These are phyloP conservation scores for Epinotia bilunana DNA, from an alignment of 2,888 invertebrate genomes.

Conservation along the genomic window DNA sequence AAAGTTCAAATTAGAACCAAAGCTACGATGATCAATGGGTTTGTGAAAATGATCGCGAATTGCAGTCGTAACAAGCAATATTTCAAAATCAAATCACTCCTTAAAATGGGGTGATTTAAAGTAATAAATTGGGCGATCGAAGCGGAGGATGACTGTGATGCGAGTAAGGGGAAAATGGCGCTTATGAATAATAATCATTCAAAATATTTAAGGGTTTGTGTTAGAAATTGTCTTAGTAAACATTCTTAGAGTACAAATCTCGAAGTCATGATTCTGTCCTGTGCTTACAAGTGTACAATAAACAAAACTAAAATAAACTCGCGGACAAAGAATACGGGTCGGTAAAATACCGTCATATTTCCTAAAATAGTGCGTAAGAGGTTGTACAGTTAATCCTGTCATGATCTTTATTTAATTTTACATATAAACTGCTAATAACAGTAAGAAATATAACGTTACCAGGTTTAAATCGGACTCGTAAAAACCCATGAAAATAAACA, in stretches of 20 bases:
- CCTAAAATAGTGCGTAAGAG: no score
- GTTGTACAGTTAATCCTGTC: no score
- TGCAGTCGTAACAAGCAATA: conserved; percentile 62
- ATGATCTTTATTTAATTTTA: no score
- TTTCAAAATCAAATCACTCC: conserved; percentile 69
- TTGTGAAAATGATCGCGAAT: conserved; percentile 49
- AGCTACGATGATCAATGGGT: background rate
- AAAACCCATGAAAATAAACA: no score
- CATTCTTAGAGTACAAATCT: background rate
- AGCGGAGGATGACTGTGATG: conserved; percentile 21
- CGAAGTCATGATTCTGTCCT: no score
- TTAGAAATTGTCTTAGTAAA: background rate
- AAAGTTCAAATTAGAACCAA: conserved; percentile 5
- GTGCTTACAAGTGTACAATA: background rate
- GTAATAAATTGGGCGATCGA: conserved; percentile 59
- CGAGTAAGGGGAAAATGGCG: background rate
- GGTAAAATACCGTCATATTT: no score
- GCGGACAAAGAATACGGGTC: no score
- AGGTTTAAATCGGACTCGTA: no score
- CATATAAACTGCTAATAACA: no score
- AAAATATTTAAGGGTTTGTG: background rate
- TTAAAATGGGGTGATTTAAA: conserved; percentile 61
- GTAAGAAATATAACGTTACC: no score
- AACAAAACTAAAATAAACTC: background rate
- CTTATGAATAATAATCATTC: background rate